A percentile compares a stretch with the other conserved stretches of the same genome.
Evolutionary conservation across 1,140 invertebrate species (phyloP).

Genomic region (Musca vetustissima): DNA sequence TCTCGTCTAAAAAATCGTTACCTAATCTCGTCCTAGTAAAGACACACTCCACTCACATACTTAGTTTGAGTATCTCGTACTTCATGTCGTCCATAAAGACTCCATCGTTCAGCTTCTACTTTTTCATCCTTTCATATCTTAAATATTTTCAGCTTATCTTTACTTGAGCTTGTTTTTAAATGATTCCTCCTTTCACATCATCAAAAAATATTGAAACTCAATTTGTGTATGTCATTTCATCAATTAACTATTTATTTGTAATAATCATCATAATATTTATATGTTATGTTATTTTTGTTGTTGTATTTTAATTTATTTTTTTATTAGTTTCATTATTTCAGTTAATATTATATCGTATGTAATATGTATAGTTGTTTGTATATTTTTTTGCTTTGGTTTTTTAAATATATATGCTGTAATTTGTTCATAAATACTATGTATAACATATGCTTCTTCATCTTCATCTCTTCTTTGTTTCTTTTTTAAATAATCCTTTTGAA

Average conservation of each 20-base stretch:
- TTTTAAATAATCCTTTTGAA: background rate
- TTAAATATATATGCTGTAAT: background rate
- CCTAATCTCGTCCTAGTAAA: too few species aligned
- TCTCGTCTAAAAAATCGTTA: too few species aligned
- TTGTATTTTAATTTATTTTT: conserved; percentile 11
- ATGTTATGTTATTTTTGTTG: background rate
- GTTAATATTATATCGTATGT: conserved; percentile 28
- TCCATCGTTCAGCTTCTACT: too few species aligned
- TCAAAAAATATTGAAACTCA: too few species aligned
- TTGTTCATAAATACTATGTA: conserved; percentile 25
- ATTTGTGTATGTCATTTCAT: conserved; percentile 25
- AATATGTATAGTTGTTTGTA: conserved; percentile 18
- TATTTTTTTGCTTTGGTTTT: conserved; percentile 9
- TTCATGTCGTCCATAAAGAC: too few species aligned
- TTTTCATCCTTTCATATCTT: too few species aligned
- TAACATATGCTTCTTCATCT: conserved; percentile 27
- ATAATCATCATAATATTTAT: conserved; percentile 27
- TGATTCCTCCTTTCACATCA: too few species aligned
- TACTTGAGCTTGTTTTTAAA: too few species aligned
- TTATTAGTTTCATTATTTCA: background rate
- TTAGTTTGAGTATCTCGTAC: too few species aligned
- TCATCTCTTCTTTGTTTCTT: conserved; percentile 18
- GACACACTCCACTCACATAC: too few species aligned
- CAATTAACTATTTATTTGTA: conserved; percentile 30
- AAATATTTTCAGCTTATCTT: too few species aligned